Conservation (phyloP, 1,140 invertebrate species). For the Tyrophagus putrescentiae region DNA sequence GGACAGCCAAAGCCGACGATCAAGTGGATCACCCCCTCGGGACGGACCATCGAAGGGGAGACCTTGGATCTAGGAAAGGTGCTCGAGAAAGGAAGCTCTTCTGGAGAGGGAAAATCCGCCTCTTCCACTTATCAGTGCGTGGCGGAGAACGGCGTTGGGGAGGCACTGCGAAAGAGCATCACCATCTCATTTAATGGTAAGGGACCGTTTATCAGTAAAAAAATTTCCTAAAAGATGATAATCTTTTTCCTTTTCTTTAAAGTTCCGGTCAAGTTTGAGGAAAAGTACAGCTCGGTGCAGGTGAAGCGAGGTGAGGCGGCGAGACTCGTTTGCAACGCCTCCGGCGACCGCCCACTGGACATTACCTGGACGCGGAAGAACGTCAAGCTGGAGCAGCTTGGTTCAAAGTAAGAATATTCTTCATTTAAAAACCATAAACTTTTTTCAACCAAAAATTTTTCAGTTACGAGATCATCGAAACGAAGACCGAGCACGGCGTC, state of each 20-base stretch:
- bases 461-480: constrained; percentile 29
- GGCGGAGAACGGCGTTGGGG: neutral
- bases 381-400: constrained; percentile 21
- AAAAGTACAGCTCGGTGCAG: constrained; percentile 75
- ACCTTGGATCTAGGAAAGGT: neutral
- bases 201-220: neutral
- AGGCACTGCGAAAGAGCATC: neutral
- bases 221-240: neutral
- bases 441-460: neutral
- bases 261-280: constrained; percentile 85
- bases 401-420: constrained; percentile 19
- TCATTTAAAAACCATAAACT: too few relatives aligned
- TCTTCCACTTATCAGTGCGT: neutral
- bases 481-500: constrained; percentile 25
- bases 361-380: constrained; percentile 55
- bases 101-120: neutral
- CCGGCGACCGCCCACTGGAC: constrained; percentile 86
- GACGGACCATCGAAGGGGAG: neutral
- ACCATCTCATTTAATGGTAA: neutral
- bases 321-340: constrained; percentile 80
- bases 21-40: constrained; percentile 13
- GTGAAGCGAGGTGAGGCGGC: constrained; percentile 74
- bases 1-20: constrained; percentile 25
- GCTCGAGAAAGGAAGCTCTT: neutral
- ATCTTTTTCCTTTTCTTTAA: constrained; percentile 27